Evolutionary conservation across 2,888 invertebrate species (phyloP), one percentile per base, ranked within the genome.

Genomic region (Eristalis arbustorum): DNA sequence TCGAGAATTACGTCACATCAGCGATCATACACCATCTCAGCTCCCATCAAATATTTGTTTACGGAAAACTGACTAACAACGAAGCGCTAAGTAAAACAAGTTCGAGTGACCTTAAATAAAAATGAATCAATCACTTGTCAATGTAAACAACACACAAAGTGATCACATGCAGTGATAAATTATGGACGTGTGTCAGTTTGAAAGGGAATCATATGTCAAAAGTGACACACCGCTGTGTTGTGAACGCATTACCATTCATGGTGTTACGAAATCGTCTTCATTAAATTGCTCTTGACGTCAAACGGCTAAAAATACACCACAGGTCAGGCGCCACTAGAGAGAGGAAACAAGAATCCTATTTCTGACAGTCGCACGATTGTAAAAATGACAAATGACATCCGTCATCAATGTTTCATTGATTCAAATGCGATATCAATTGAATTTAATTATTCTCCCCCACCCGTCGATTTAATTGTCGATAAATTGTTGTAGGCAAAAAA

Each of bases 351-450:
- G 72, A 18, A 34, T 62, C 63, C 68, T 37, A 49, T 37, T 59
- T 62, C 62, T 28, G 34, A 77, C 69, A 56, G 56, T 66, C 23
- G 34, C 40, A 75, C 62, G 61, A 61, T 68, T 42, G 49, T 71
- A 67, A 59, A 22, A 69, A 76, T 77, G 61, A 85, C 85, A 81
- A 81, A 77, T 66, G 56, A 37, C 61, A 23, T 79, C 78, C 73
- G 31, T 23, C 57, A 75, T 72, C 28, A 49, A 31, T 49, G 61
- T 78, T 69, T 66, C 73, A 87, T 87, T 78, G 75, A 75, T 78
- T 72, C 49, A 68, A 78, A 74, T 63, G 34, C 59, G 69, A 67
- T 23, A 68, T 63, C 59, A 87, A 83, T 87, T 87, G 67, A 87
- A 83, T 83, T 72, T 83, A 87, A 87, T 87, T 82, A 71, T 34